Base-by-base conservation (phyloP, 1,140 invertebrate genomes). In the Drosophila parabipectinata region DNA sequence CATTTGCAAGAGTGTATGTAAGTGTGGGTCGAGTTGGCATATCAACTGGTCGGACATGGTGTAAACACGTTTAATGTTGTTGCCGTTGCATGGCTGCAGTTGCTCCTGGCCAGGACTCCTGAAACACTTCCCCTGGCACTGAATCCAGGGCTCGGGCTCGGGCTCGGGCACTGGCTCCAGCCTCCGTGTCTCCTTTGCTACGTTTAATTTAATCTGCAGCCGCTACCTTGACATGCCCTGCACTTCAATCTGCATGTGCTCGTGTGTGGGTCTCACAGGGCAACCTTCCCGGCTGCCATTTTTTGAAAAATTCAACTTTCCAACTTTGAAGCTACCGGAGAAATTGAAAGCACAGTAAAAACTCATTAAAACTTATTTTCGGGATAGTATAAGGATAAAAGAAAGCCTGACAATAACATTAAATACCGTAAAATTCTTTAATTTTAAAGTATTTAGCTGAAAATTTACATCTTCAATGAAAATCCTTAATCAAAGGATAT, bases 1-100 rank as follows among this genome's bases (percentile, higher is more conserved):
- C 71, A 68, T 75, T 64, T 44, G 54, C 51, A 12, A 58, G 44
- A 47, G 41, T 53, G 45, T 32, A 21, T 24, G 15, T 5, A 24
- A 41, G 59, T 48, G 37, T 63, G 53, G 57, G 61, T 48, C 64
- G 71, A 88, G 74, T 88, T 87, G 82, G 83, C 78, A 87, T 87
- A 87, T 87, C 83, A 88, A 88, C 82, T 88, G 82, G 82, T 87
- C 83, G 72, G 83, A 87, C 83, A 87, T 87, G 83, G 83, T 87
- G 83, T 88, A 87, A 87, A 87, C 83, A 87, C 84, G 83, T 83
- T 88, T 79, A 87, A 88, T 87, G 83, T 83, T 88, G 83, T 83
- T 87, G 78, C 56, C 62, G 37, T 57, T 66, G 72, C 61, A 54
- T 41, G 44, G 79, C 56, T 85, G 77, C 83, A 82, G 71, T 82